These are phyloP conservation scores for Eriocheir sinensis DNA, from an alignment of 1,140 invertebrate species.

Conservation along the genomic window DNA sequence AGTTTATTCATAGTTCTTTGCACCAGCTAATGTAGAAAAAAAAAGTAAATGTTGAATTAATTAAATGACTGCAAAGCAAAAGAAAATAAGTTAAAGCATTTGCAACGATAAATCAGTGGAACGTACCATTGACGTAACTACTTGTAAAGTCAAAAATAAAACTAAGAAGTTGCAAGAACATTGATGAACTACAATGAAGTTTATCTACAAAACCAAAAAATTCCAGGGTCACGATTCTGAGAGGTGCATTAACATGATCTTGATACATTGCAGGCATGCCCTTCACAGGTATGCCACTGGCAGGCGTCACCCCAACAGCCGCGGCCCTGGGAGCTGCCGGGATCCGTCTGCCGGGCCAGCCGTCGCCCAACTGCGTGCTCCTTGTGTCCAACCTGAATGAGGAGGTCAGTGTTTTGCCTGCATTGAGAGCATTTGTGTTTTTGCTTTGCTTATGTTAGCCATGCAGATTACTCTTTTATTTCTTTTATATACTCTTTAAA, in stretches of 20 bases:
- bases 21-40: slow-evolving; percentile 71
- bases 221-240: background rate
- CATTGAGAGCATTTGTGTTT: slow-evolving; percentile 44
- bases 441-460: slow-evolving; percentile 64
- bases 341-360: slow-evolving; percentile 81
- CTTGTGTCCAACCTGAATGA: slow-evolving; percentile 95
- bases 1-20: slow-evolving; percentile 72
- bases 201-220: slow-evolving; percentile 11
- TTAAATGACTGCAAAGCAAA: slow-evolving; percentile 65
- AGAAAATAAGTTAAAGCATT: background rate
- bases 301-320: slow-evolving; percentile 85
- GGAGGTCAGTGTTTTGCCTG: slow-evolving; percentile 87
- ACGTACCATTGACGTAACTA: background rate
- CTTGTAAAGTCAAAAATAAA: background rate
- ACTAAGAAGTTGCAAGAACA: slow-evolving; percentile 57
- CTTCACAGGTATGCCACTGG: slow-evolving; percentile 83
- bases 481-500: slow-evolving; percentile 41
- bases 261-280: slow-evolving; percentile 78
- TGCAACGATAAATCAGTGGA: slow-evolving; percentile 15
- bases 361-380: slow-evolving; percentile 88
- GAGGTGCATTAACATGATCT: slow-evolving; percentile 36
- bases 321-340: slow-evolving; percentile 83
- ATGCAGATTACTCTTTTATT: slow-evolving; percentile 70
- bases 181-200: slow-evolving; percentile 68
- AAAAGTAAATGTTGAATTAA: slow-evolving; percentile 61